phyloP scores from a whole-genome alignment of 2,888 invertebrate species.

The Drosophila mettleri region DNA sequence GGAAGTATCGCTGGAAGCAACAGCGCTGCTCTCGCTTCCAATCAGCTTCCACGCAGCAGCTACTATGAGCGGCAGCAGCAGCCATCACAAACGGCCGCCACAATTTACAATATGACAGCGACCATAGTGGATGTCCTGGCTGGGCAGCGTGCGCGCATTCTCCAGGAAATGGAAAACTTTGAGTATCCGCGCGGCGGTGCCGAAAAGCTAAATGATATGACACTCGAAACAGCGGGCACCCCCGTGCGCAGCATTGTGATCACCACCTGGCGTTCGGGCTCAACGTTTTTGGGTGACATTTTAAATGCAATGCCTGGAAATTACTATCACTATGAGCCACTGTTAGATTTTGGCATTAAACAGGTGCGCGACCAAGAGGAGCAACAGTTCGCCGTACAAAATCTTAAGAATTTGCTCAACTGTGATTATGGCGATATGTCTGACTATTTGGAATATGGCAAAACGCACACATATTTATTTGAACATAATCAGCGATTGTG shows the following conservation, averaged over 20 bases:
- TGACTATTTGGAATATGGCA: constrained; percentile 92
- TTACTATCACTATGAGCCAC: constrained; percentile 95
- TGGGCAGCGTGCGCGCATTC: constrained; percentile 86
- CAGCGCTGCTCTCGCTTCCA: constrained; percentile 31
- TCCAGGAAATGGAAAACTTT: constrained; percentile 87
- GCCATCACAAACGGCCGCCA: constrained; percentile 64
- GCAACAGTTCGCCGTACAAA: constrained; percentile 88
- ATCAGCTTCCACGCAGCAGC: constrained; percentile 49
- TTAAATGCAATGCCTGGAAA: constrained; percentile 93
- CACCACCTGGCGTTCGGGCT: constrained; percentile 96
- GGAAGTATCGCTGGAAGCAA: constrained; percentile 38
- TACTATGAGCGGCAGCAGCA: constrained; percentile 73
- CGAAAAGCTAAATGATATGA: constrained; percentile 88
- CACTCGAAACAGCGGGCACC: constrained; percentile 88
- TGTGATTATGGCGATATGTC: constrained; percentile 91
- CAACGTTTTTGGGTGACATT: constrained; percentile 94
- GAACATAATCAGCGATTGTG: constrained; percentile 94
- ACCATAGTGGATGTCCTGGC: constrained; percentile 87
- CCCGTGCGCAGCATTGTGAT: constrained; percentile 92
- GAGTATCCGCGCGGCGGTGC: constrained; percentile 87
- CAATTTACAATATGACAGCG: constrained; percentile 83
- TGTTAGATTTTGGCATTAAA: constrained; percentile 92
- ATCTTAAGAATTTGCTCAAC: constrained; percentile 90
- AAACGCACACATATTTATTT: constrained; percentile 91
- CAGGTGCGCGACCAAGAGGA: constrained; percentile 92